Base-by-base conservation (phyloP, 2,888 invertebrate genomes). In the Volucella bombylans region DNA sequence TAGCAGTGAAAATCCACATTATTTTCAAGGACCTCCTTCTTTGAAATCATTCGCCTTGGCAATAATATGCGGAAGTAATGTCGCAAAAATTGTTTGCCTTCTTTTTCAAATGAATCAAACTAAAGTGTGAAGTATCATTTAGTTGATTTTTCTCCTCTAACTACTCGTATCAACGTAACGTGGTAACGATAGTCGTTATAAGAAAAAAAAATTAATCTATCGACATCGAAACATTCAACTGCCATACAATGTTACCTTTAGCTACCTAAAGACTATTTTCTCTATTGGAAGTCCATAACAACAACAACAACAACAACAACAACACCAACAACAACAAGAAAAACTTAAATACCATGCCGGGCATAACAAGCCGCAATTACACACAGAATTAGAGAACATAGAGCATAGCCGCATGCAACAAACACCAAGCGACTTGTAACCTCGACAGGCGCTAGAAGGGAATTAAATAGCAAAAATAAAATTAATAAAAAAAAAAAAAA, bases 351-450 rank as follows among this genome's bases (percentile, higher is more conserved):
- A 50, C 38, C 67, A 52, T 49, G 71, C 71, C 80, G 72, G 76
- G 41, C 55, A 76, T 85, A 81, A 85, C 85, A 76, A 81, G 72
- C 85, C 67, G 76, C 76, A 85, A 85, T 85, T 85, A 81, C 81
- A 81, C 81, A 72, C 62, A 85, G 80, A 85, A 85, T 85, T 85
- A 85, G 81, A 81, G 72, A 85, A 81, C 85, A 81, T 54, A 76
- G 71, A 76, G 50, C 55, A 57, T 18, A 61, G 74, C 80, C 71
- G 71, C 83, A 47, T 69, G 39, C 68, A 79, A 31, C 31, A 31
- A 31, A 6, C 1, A 23, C 73, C 49, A 38, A 18, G n/a, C 57
- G 45, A 50, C 38, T 54, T 43, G 31, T 31, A 31, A 31, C 31
- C 31, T 52, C 47, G 45, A 49, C 68, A 68, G 71, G 52, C 85